phyloP scores from a whole-genome alignment of 1,140 invertebrate genomes.

The Monochamus saltuarius region DNA sequence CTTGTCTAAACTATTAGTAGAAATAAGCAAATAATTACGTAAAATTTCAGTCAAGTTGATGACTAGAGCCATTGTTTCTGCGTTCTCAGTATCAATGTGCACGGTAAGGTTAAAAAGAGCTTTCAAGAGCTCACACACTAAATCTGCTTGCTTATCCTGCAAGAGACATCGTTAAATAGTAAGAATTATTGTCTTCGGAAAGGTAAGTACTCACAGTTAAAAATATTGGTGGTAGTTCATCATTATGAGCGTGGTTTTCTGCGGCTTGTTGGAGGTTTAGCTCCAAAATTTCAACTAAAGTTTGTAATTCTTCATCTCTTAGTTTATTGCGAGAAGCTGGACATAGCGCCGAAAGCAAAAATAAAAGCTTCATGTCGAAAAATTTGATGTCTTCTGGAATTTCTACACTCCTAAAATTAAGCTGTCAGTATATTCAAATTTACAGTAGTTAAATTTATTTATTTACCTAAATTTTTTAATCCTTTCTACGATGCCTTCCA shows the following conservation, averaged over 20 bases:
- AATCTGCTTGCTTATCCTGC: slow-evolving; percentile 66
- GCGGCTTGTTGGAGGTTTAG: slow-evolving; percentile 62
- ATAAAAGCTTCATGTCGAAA: slow-evolving; percentile 86
- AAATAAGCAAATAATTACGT: slow-evolving; percentile 68
- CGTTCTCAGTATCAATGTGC: slow-evolving; percentile 55
- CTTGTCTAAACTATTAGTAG: slow-evolving; percentile 61
- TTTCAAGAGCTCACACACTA: slow-evolving; percentile 84
- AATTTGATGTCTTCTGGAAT: slow-evolving; percentile 73
- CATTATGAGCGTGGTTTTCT: slow-evolving; percentile 25
- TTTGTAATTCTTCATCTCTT: slow-evolving; percentile 71
- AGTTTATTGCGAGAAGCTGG: slow-evolving; percentile 69
- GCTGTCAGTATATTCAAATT: neutral
- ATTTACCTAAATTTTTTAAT: slow-evolving; percentile 66
- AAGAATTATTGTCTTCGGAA: slow-evolving; percentile 16
- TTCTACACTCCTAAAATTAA: slow-evolving; percentile 50
- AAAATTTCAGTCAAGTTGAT: slow-evolving; percentile 72
- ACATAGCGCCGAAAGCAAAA: slow-evolving; percentile 82
- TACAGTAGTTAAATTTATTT: slow-evolving; percentile 13
- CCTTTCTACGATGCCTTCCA: slow-evolving; percentile 73
- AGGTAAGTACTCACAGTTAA: slow-evolving; percentile 24
- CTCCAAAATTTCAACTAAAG: slow-evolving; percentile 77
- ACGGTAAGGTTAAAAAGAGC: slow-evolving; percentile 86
- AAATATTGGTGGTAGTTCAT: slow-evolving; percentile 22
- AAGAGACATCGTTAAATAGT: slow-evolving; percentile 39
- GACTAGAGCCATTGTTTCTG: slow-evolving; percentile 73